phyloP scores from a whole-genome alignment of 2,797 vertebrate species.

The Schizothorax lantsangensis region DNA sequence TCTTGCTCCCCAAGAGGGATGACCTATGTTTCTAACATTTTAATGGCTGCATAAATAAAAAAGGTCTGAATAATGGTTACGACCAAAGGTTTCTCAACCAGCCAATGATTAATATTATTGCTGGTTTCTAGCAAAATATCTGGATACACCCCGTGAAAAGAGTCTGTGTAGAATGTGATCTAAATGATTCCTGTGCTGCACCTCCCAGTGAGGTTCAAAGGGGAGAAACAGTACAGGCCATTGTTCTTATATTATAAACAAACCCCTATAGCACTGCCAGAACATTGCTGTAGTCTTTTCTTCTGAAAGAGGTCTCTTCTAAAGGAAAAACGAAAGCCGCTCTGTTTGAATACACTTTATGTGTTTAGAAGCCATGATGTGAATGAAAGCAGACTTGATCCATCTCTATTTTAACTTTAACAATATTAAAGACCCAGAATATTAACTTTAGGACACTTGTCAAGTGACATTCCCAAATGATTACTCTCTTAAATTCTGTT shows the following conservation, averaged over 20 bases:
- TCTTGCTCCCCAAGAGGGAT: conserved; percentile 40
- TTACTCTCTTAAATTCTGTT: conserved; percentile 15
- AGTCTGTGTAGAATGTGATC: conserved; percentile 32
- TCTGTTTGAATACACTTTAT: conserved; percentile 8
- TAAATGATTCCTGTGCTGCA: conserved; percentile 30
- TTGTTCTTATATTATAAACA: conserved; percentile 58
- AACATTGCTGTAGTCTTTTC: conserved; percentile 42
- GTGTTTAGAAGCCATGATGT: neutral
- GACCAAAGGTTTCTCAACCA: conserved; percentile 59
- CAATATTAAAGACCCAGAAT: conserved; percentile 21
- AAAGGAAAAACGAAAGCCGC: conserved; percentile 9
- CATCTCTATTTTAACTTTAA: conserved; percentile 25
- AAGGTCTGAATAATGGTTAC: conserved; percentile 46
- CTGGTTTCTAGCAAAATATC: conserved; percentile 48
- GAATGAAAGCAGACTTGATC: conserved; percentile 43
- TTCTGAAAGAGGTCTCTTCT: conserved; percentile 35
- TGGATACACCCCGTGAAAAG: conserved; percentile 33
- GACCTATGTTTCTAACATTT: conserved; percentile 59
- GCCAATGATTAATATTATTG: conserved; percentile 59
- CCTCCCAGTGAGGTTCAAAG: conserved; percentile 43
- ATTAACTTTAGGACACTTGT: conserved; percentile 17
- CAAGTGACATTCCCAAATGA: conserved; percentile 8
- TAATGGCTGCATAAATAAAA: conserved; percentile 64
- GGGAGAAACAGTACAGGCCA: conserved; percentile 43
- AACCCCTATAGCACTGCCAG: conserved; percentile 45